Evolutionary conservation across 2,797 vertebrate genomes (phyloP).

Genomic region (Typhlichthys eigenmanni): DNA sequence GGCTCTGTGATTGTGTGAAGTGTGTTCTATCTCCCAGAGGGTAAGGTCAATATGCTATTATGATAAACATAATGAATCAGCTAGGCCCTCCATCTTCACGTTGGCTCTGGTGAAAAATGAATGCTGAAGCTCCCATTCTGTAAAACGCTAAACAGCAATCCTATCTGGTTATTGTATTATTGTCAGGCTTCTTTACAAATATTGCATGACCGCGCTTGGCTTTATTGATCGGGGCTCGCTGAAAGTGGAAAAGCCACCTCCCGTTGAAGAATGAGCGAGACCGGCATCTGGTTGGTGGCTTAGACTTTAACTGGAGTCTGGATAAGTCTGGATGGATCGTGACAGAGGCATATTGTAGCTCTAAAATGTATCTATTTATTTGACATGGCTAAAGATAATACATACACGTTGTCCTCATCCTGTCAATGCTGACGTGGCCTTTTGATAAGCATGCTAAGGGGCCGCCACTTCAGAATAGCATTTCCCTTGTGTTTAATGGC

Average conservation of each 20-base stretch:
- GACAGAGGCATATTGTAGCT: background rate
- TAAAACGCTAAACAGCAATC: slow-evolving; percentile 35
- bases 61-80: slow-evolving; percentile 58
- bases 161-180: slow-evolving; percentile 29
- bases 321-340: slow-evolving; percentile 20
- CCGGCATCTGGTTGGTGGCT: slow-evolving; percentile 39
- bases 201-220: slow-evolving; percentile 17
- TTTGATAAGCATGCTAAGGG: slow-evolving; percentile 64
- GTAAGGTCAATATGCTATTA: slow-evolving; percentile 62
- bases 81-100: slow-evolving; percentile 41
- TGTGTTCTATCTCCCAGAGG: slow-evolving; percentile 43
- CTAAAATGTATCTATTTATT: slow-evolving; percentile 19
- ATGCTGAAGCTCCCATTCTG: slow-evolving; percentile 13
- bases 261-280: slow-evolving; percentile 16
- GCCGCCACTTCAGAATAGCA: slow-evolving; percentile 61
- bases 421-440: slow-evolving; percentile 52
- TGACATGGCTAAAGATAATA: slow-evolving; percentile 41
- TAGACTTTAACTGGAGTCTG: slow-evolving; percentile 39
- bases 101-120: slow-evolving; percentile 35
- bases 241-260: slow-evolving; percentile 32
- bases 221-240: slow-evolving; percentile 47
- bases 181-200: slow-evolving; percentile 31
- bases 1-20: slow-evolving; percentile 25
- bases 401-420: slow-evolving; percentile 33
- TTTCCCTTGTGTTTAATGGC: slow-evolving; percentile 55